Conservation (phyloP, 2,797 vertebrate genomes). For the Pangasius mekongensis region DNA sequence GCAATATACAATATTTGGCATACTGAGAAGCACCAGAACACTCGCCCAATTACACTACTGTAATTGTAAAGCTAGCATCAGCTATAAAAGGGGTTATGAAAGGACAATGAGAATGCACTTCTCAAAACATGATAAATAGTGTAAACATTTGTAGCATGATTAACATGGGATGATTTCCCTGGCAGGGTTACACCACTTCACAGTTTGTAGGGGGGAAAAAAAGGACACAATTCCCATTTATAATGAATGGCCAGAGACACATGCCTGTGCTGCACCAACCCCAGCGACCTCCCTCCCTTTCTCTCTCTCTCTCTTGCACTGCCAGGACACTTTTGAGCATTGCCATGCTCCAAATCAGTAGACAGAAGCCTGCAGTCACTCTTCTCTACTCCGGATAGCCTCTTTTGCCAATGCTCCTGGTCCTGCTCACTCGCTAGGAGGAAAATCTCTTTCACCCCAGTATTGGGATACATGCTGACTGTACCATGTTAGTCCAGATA, state of each 20-base stretch:
- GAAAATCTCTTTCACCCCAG: neutral
- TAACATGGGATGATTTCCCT: conserved; percentile 73
- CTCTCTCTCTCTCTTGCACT: conserved; percentile 53
- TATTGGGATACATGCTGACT: neutral
- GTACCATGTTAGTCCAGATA: neutral
- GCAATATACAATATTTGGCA: neutral
- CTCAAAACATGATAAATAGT: conserved; percentile 66
- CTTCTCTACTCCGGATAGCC: conserved; percentile 6
- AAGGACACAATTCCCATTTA: conserved; percentile 74
- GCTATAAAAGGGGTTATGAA: conserved; percentile 9
- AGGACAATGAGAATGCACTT: conserved; percentile 63
- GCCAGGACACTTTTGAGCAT: conserved; percentile 28
- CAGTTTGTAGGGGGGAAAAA: conserved; percentile 58
- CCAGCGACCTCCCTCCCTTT: neutral
- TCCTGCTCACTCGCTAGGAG: neutral
- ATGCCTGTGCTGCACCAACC: conserved; percentile 41
- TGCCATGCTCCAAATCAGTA: conserved; percentile 8
- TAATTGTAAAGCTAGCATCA: neutral
- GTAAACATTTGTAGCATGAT: conserved; percentile 70
- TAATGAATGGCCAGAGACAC: conserved; percentile 77
- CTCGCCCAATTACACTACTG: conserved; percentile 9
- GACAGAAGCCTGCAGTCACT: neutral
- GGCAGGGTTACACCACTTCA: conserved; percentile 68
- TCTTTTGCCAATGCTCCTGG: neutral
- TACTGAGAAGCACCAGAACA: neutral